These are phyloP conservation scores for Damaliscus lunatus DNA, from an alignment of 2,113 vertebrate genomes.

Conservation along the genomic window DNA sequence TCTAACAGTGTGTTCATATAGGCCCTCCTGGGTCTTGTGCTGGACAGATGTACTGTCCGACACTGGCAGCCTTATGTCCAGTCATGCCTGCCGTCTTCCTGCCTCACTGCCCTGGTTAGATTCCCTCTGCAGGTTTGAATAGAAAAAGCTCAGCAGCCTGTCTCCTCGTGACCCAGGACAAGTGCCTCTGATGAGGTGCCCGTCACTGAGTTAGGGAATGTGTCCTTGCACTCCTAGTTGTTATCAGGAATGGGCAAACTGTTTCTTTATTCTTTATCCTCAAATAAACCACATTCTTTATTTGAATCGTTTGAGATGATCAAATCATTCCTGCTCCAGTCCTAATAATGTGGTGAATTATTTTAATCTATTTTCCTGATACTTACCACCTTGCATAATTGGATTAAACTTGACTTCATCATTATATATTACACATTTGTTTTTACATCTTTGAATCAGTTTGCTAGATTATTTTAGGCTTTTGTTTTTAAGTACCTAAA, in stretches of 20 bases:
- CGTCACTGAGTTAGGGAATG: fast-evolving
- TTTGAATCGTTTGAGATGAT: not conserved
- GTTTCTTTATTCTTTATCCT: not conserved
- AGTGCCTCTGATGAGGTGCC: not conserved
- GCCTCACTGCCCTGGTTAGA: not conserved
- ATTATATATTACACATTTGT: not conserved
- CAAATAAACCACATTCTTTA: not conserved
- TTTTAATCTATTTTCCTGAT: not conserved
- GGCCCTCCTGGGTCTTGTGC: not conserved
- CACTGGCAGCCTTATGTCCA: not conserved
- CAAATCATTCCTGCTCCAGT: not conserved
- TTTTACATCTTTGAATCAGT: not conserved
- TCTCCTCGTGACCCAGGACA: not conserved
- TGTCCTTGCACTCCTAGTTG: not conserved
- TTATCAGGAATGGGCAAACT: not conserved
- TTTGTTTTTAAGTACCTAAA: not conserved
- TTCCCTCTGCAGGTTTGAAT: not conserved
- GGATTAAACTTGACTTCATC: not conserved
- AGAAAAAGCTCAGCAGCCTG: not conserved
- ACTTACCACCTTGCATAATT: not conserved
- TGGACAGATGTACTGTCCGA: not conserved
- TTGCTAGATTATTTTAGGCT: not conserved
- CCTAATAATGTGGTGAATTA: not conserved
- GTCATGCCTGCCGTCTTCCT: not conserved
- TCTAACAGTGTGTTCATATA: not conserved